Evolutionary conservation across 2,113 vertebrate species (phyloP), one percentile per base, ranked within the genome.

Genomic region (Percopsis transmontana): DNA sequence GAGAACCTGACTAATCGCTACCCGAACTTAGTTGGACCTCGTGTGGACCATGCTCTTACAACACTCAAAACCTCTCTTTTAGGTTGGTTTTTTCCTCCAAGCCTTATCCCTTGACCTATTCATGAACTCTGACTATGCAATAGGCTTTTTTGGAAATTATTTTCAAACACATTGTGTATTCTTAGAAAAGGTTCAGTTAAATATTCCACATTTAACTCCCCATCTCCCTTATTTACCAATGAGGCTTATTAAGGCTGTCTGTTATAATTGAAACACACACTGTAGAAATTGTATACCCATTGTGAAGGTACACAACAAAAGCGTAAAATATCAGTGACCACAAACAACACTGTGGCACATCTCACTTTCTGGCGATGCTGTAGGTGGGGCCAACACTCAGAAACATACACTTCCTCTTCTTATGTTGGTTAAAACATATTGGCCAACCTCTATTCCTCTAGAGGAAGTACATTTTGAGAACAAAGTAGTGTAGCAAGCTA

Each of bases 401-500:
- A 85, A 64, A 55, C 66, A 73, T 19, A 77, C 80, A 90, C 91
- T 92, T 93, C 92, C 92, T 91, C 90, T 89, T 89, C 76, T 69
- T 47, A 60, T 58, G 41, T 59, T 88, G 83, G 68, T 82, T 65
- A 85, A 87, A 83, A 62, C 65, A 59, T 64, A 60, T 83, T 88
- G 75, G 83, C 80, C 85, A 88, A 86, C 84, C 86, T 82, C 70
- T 64, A 45, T 42, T 72, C 66, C 66, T 53, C 64, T 58, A 79
- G 79, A 84, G 80, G 80, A 79, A 85, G 84, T 80, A 57, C 67
- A 66, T 58, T 73, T 76, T 72, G 13, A 68, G 62, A 79, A 76
- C 59, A 42, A 55, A 64, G 50, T 67, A 68, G 47, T 15, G 68
- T 53, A 68, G 70, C 44, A 15, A 20, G 66, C 44, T 54, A 58